Evolutionary conservation across 2,888 invertebrate genomes (phyloP).

Genomic region (Choristoneura rosaceana): DNA sequence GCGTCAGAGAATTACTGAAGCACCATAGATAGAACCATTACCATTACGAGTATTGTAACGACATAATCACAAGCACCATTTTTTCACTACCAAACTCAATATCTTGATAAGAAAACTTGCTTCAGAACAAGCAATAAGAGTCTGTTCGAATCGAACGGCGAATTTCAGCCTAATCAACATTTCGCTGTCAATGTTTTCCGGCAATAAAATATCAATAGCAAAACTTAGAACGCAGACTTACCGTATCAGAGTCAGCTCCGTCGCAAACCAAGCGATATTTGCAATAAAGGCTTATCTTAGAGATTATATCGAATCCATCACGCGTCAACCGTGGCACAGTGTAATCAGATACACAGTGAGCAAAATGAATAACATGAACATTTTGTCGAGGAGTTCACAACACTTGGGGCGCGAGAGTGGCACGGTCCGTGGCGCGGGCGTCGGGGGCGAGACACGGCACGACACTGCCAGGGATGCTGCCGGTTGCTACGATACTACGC

Average conservation of each 20-base stretch:
- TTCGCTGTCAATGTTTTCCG: neutral
- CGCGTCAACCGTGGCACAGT: conserved; percentile 72
- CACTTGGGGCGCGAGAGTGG: conserved; percentile 50
- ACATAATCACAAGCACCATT: conserved; percentile 28
- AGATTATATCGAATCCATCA: conserved; percentile 65
- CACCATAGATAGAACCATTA: conserved; percentile 31
- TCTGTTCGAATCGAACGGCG: neutral
- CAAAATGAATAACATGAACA: conserved; percentile 79
- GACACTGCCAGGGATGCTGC: conserved; percentile 82
- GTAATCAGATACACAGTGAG: conserved; percentile 81
- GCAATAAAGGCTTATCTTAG: conserved; percentile 52
- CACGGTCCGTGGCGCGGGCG: conserved; percentile 60
- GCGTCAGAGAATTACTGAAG: conserved; percentile 6
- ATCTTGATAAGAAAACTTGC: conserved; percentile 12
- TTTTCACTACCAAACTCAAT: conserved; percentile 14
- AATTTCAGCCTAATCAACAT: neutral
- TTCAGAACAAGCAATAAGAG: neutral
- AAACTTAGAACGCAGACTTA: conserved; percentile 16
- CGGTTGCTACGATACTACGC: conserved; percentile 81
- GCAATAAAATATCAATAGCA: conserved; percentile 3
- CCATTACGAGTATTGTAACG: conserved; percentile 31
- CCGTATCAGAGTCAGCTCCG: conserved; percentile 12
- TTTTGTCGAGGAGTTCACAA: conserved; percentile 56
- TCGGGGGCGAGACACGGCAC: conserved; percentile 61
- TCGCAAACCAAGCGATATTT: conserved; percentile 41